phyloP scores from a whole-genome alignment of 2,888 invertebrate species.

The Miltochrista miniata region DNA sequence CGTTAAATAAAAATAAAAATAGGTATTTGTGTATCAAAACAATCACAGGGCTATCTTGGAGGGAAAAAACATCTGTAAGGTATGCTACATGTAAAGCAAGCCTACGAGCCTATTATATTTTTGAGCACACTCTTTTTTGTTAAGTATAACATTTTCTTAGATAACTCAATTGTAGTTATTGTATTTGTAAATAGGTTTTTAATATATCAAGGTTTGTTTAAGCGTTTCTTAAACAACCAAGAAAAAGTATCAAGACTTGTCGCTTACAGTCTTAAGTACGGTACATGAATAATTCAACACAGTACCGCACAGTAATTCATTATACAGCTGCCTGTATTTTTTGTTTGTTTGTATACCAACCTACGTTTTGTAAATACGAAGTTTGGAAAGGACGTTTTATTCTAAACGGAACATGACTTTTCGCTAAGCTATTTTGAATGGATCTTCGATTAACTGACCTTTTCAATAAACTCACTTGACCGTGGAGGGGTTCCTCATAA shows the following conservation, averaged over 20 bases:
- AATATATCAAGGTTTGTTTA: too few relatives aligned
- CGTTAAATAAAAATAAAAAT: too few relatives aligned
- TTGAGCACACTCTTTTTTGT: too few relatives aligned
- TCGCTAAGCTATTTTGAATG: neutral
- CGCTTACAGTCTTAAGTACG: neutral
- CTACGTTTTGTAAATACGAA: neutral
- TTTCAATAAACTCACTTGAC: neutral
- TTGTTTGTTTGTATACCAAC: slow-evolving; percentile 2
- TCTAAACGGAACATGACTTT: neutral
- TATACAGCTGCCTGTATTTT: slow-evolving; percentile 9
- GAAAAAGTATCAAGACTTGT: neutral
- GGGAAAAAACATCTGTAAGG: too few relatives aligned
- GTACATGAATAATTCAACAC: slow-evolving; percentile 26
- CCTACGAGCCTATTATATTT: too few relatives aligned
- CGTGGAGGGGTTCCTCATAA: too few relatives aligned
- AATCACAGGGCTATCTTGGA: too few relatives aligned
- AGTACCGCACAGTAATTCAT: slow-evolving; percentile 26
- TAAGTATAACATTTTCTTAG: too few relatives aligned
- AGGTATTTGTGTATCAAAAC: too few relatives aligned
- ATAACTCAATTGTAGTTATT: too few relatives aligned
- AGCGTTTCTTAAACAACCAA: neutral
- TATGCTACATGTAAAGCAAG: too few relatives aligned
- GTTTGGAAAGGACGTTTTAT: neutral
- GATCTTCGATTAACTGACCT: neutral
- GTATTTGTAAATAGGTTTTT: too few relatives aligned